These are phyloP conservation scores for Hormiphora californensis DNA, from an alignment of 37 sponge, comb jelly and placozoan species.

Conservation along the genomic window DNA sequence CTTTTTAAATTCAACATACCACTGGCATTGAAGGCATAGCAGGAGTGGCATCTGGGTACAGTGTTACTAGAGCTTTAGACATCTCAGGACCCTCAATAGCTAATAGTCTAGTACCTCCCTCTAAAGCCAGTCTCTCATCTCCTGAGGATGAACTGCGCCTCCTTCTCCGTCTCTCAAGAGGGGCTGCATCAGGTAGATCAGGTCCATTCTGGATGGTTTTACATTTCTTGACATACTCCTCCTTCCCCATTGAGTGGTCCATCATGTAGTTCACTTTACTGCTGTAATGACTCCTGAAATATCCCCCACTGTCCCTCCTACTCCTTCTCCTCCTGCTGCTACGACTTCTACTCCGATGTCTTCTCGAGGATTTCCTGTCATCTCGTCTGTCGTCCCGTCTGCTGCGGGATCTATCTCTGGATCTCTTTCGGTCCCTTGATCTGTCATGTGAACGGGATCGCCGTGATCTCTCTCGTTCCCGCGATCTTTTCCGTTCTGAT, in stretches of 20 bases:
- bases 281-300: background rate
- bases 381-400: too few relatives aligned
- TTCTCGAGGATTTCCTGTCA: constrained; percentile 18
- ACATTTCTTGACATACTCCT: constrained; percentile 30
- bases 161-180: constrained; percentile 3
- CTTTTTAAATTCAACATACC: too few relatives aligned
- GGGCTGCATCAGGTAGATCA: background rate
- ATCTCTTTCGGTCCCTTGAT: too few relatives aligned
- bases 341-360: background rate
- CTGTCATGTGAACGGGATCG: too few relatives aligned
- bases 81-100: constrained; percentile 37
- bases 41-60: constrained; percentile 31
- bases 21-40: too few relatives aligned
- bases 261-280: background rate
- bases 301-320: too few relatives aligned
- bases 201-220: constrained; percentile 25
- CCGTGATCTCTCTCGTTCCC: too few relatives aligned
- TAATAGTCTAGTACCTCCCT: background rate
- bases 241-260: background rate
- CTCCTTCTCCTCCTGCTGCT: background rate
- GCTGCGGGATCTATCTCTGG: too few relatives aligned
- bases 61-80: constrained; percentile 26
- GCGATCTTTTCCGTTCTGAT: too few relatives aligned
- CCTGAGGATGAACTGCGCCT: background rate
- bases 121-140: constrained; percentile 7